Conservation (phyloP, 2,113 vertebrate species). For the Stegostoma tigrinum region DNA sequence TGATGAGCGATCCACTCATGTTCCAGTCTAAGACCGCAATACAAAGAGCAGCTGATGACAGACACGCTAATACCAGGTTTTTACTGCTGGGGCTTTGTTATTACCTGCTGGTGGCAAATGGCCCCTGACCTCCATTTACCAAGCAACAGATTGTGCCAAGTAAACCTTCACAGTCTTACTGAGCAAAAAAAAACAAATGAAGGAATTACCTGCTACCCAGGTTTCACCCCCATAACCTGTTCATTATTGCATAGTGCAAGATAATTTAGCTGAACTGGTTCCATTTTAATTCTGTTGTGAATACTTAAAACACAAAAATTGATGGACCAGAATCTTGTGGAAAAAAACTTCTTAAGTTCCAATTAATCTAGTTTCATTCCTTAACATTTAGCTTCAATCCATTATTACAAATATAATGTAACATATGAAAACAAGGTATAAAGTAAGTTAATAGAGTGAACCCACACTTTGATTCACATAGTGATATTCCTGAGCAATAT, state of each 20-base stretch:
- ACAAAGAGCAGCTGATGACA: constrained; percentile 30
- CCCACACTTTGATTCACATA: not conserved
- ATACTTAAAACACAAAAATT: no score
- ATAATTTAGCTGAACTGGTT: not conserved
- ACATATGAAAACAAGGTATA: not conserved
- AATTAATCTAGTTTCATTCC: not conserved
- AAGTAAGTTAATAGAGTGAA: not conserved
- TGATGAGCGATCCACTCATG: constrained; percentile 26
- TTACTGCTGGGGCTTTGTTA: not conserved
- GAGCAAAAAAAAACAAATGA: constrained; percentile 4
- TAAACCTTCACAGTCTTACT: constrained; percentile 8
- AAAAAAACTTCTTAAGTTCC: not conserved
- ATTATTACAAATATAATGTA: not conserved
- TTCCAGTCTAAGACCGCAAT: constrained; percentile 9
- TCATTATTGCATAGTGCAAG: not conserved
- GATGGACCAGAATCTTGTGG: not conserved
- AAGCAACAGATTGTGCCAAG: constrained; percentile 1
- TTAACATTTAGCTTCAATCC: not conserved
- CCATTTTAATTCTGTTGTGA: not conserved
- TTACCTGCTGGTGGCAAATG: constrained; percentile 33
- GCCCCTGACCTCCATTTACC: constrained; percentile 22
- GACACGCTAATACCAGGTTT: constrained; percentile 18
- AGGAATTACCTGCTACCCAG: constrained; percentile 12
- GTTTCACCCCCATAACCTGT: not conserved
- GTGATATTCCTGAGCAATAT: not conserved